Conservation (phyloP, 30 jellyfish, hydroid and myxozoan genomes). For the Hydractinia symbiolongicarpus region DNA sequence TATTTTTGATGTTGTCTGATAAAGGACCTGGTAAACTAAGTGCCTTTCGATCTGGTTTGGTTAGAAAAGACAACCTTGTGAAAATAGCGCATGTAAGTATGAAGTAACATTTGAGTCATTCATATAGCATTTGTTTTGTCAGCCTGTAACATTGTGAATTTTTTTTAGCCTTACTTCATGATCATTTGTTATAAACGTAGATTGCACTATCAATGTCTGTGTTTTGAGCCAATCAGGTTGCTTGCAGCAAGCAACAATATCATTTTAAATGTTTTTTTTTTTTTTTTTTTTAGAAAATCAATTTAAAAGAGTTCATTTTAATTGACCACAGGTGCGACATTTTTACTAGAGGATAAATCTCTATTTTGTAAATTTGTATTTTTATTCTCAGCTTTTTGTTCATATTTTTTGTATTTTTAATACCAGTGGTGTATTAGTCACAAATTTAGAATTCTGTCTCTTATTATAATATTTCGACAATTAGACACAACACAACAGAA, state of each 20-base stretch:
- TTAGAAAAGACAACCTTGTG: constrained; percentile 43
- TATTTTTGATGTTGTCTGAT: constrained; percentile 76
- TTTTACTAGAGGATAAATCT: not conserved
- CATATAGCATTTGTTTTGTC: no score
- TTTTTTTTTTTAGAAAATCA: not conserved
- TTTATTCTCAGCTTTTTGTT: no score
- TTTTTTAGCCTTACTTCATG: no score
- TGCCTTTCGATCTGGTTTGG: constrained; percentile 54
- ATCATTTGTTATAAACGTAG: no score
- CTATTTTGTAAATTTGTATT: no score
- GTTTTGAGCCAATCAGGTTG: no score
- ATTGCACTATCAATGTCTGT: no score
- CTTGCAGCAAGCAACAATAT: no score
- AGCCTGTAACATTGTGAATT: no score
- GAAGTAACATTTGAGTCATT: not conserved
- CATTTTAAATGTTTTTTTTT: no score
- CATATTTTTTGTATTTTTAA: no score
- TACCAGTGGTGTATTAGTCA: not conserved
- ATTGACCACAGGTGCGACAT: not conserved
- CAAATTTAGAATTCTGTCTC: not conserved
- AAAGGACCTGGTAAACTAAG: constrained; percentile 76
- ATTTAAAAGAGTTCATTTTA: not conserved
- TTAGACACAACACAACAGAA: not conserved
- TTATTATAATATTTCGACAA: not conserved
- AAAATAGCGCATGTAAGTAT: constrained; percentile 60